These are phyloP conservation scores for Villa cingulata DNA, from an alignment of 2,888 invertebrate genomes.

Conservation along the genomic window DNA sequence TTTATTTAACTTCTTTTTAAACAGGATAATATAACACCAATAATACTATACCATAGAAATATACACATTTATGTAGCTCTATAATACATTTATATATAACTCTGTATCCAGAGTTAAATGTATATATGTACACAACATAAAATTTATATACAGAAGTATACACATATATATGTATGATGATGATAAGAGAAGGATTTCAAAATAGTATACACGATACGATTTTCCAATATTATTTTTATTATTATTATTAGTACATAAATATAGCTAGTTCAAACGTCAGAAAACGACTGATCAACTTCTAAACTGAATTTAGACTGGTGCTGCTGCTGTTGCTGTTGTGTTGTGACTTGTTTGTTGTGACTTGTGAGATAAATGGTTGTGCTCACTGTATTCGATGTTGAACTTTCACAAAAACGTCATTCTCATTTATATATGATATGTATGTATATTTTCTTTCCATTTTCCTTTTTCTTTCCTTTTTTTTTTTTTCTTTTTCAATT, in stretches of 20 bases:
- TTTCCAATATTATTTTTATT: too few species aligned
- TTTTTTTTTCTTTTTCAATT: too few species aligned
- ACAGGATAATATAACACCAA: too few species aligned
- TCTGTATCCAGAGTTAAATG: too few species aligned
- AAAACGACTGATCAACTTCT: conserved; percentile 2
- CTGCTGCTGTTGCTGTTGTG: not conserved
- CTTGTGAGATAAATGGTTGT: too few species aligned
- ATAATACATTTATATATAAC: too few species aligned
- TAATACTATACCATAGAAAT: too few species aligned
- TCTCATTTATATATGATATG: not conserved
- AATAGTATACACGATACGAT: not conserved
- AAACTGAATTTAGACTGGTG: not conserved
- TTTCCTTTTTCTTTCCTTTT: not conserved
- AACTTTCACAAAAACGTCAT: not conserved
- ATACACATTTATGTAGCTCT: too few species aligned
- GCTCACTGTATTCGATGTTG: not conserved
- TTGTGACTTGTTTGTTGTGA: too few species aligned
- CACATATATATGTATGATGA: not conserved
- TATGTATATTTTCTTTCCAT: not conserved
- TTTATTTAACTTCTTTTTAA: too few species aligned
- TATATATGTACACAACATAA: too few species aligned
- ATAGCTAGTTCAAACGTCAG: conserved; percentile 6
- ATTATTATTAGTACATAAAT: too few species aligned
- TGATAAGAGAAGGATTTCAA: not conserved
- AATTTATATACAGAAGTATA: not conserved